Base-by-base conservation (phyloP, 1,140 invertebrate species). In the Samia ricini region DNA sequence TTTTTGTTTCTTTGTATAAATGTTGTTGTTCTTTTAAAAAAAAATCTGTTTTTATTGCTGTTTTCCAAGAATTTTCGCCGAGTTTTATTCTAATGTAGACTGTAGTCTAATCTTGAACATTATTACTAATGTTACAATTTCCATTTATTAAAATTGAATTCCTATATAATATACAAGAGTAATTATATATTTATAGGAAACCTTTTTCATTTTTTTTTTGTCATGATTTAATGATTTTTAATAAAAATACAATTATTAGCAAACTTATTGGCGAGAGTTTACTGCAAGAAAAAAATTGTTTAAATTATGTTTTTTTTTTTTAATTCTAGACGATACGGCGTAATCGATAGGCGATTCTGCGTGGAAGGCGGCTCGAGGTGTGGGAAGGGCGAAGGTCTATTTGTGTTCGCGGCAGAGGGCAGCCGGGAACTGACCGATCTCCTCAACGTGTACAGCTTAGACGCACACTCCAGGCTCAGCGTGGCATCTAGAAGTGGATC, bases 351-450 rank as follows among this genome's bases (percentile, higher is more conserved):
- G 20, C 92, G 95, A 72, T 96, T 98, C 81, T 97, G 96, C 67
- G 97, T 97, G 85, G 97, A 98, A 87, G 97, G 96, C 1, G 97
- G 97, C 0, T 96, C 96, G 0, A 91, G 95, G 49, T 97, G 96
- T 87, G 95, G 95, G 0, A 94, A 94, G 65, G 95, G 95, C 6
- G 95, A 95, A 77, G 96, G 96, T 1, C 89, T 96, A 4, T 95
- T 96, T 84, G 94, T 96, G 19, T 91, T 96, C 21, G 92, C 95
- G 33, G 95, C 94, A 1, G 95, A 96, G 77, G 94, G 95, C 63
- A 94, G 93, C 0, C 92, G 95, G 49, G 94, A 95, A 63, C 93
- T 97, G 49, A 92, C 93, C 0, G 93, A 93, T 93, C 95, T 36
- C 91, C 94, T 56, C 92, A 95, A 74, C 93, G 93, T 58, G 92